Percentiles rank a stretch among this genome's conserved stretches.
These are phyloP conservation scores for Trissoscelio sp. DNA, from an alignment of 2,888 invertebrate species.

Conservation along the genomic window DNA sequence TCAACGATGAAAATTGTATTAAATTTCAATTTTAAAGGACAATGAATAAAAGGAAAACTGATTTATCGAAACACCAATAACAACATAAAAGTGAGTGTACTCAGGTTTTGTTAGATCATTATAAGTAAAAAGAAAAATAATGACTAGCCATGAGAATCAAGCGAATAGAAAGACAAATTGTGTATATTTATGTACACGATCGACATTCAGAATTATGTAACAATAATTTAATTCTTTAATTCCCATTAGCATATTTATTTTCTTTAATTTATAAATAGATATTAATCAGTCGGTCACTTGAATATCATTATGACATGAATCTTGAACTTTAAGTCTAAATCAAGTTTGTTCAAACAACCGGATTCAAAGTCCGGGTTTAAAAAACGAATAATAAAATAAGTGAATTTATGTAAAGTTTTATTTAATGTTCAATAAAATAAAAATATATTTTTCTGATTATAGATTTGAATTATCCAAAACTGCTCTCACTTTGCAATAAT, in stretches of 20 bases:
- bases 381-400: neutral
- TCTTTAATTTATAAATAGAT: neutral
- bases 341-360: neutral
- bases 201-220: too few species aligned
- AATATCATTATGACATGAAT: neutral
- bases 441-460: too few species aligned
- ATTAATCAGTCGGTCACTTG: neutral
- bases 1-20: too few species aligned
- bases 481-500: too few species aligned
- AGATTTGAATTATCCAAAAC: too few species aligned
- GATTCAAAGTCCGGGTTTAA: neutral
- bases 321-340: neutral
- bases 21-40: too few species aligned
- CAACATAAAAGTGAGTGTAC: neutral
- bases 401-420: too few species aligned
- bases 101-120: neutral
- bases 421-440: too few species aligned
- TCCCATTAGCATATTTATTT: too few species aligned
- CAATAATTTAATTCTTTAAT: too few species aligned
- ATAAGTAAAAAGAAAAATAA: neutral
- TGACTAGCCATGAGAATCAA: neutral
- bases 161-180: too few species aligned
- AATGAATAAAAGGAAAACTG: neutral
- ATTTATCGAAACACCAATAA: neutral
- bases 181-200: neutral